Percentiles rank a stretch among this genome's conserved stretches.
These are phyloP conservation scores for Leiothrix lutea DNA, from an alignment of 2,113 vertebrate species.

Conservation along the genomic window DNA sequence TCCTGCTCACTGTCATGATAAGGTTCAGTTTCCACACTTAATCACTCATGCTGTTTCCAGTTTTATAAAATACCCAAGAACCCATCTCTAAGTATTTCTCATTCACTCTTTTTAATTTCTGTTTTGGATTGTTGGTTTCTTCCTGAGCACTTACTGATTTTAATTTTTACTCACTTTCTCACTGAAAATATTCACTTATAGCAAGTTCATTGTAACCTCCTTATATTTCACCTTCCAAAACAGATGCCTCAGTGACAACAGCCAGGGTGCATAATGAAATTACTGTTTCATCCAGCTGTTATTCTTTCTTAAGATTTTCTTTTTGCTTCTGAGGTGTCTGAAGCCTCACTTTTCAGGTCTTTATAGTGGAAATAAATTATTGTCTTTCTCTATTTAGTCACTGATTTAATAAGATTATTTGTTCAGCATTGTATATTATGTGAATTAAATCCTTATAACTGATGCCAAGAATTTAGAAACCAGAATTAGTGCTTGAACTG, in stretches of 20 bases:
- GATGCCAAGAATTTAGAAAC: neutral
- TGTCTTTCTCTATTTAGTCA: neutral
- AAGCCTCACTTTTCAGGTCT: neutral
- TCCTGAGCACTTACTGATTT: neutral
- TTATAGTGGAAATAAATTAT: neutral
- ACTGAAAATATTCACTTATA: neutral
- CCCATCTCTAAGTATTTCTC: neutral
- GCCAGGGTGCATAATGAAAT: neutral
- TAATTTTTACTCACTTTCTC: neutral
- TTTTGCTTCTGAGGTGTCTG: neutral
- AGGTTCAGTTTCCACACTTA: slow-evolving; percentile 17
- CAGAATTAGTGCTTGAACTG: neutral
- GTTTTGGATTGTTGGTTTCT: neutral
- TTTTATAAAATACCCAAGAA: neutral
- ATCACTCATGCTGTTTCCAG: slow-evolving; percentile 20
- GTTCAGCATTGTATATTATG: neutral
- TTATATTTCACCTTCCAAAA: neutral
- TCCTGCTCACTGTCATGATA: neutral
- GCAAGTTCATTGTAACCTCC: neutral
- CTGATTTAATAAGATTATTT: neutral
- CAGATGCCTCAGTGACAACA: neutral
- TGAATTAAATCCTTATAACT: neutral
- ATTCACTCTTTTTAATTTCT: neutral
- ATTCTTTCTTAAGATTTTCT: neutral
- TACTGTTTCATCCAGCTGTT: neutral